Evolutionary conservation across 2,888 invertebrate genomes (phyloP).

Genomic region (Eristalis intricaria): DNA sequence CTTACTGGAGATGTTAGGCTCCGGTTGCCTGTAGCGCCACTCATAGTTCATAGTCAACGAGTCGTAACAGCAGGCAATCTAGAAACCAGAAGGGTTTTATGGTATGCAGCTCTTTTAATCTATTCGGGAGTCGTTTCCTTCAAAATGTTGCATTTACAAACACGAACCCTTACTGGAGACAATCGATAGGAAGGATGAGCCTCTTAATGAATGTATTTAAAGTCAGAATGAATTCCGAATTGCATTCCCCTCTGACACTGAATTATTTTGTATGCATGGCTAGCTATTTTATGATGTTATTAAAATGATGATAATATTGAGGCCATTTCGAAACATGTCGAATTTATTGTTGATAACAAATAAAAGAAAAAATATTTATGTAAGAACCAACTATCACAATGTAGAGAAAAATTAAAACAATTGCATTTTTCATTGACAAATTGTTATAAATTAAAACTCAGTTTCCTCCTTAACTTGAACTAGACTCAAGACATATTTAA

Average conservation of each 20-base stretch:
- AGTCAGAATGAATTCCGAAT: neutral
- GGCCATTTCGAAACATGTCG: conserved; percentile 36
- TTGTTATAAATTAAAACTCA: neutral
- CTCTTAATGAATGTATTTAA: too few relatives aligned
- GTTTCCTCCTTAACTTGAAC: neutral
- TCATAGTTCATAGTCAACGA: too few relatives aligned
- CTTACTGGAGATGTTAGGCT: too few relatives aligned
- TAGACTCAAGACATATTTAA: conserved; percentile 8
- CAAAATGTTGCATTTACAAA: too few relatives aligned
- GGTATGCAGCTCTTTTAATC: too few relatives aligned
- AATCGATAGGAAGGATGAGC: too few relatives aligned
- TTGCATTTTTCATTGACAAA: neutral
- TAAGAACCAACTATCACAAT: conserved; percentile 30
- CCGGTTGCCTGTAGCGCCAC: too few relatives aligned
- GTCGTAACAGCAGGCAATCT: too few relatives aligned
- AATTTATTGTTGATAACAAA: conserved; percentile 42
- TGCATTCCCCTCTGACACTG: neutral
- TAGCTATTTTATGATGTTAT: neutral
- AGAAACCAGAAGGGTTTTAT: too few relatives aligned
- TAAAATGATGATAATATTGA: neutral
- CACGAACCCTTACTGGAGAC: too few relatives aligned
- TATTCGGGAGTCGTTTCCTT: too few relatives aligned
- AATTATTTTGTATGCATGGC: neutral
- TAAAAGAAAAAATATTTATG: neutral
- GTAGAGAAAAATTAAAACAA: neutral